Evolutionary conservation across 2,888 invertebrate genomes (phyloP), one percentile per base, ranked within the genome.

Genomic region (Nymphalis polychloros): DNA sequence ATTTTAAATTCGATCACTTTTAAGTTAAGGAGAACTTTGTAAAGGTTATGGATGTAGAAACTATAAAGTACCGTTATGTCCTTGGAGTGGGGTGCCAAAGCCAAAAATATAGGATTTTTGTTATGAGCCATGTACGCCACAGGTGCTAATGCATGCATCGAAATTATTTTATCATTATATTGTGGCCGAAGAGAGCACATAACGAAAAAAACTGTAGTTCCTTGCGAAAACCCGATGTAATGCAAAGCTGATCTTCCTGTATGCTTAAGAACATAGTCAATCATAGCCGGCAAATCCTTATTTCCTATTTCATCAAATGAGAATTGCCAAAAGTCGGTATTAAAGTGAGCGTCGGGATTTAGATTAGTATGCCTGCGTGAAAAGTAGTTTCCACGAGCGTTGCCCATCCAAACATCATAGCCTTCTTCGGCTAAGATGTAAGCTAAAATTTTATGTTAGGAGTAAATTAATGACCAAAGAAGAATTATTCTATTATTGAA

Each of bases 221-320:
- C 92, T 84, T 95, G 95, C 0, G 97, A 97, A 81, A 97, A 97
- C 0, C 97, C 98, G 1, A 96, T 87, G 81, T 97, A 97, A 77
- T 95, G 95, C 0, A 98, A 78, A 63, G 94, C 88, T 0, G 92
- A 74, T 35, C 93, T 89, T 0, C 93, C 93, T 0, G 97, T 96
- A 2, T 75, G 63, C 0, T 81, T 77, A 0, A 95, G 84, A n/a
- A 95, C 92, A 78, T 95, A 94, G 81, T 98, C 96, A 59, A 98
- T 95, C 91, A 95, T 96, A 0, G 96, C 94, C 0, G 98, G 97
- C 48, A 98, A 80, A 84, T 98, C 98, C 73, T 92, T 94, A 67
- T 93, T 85, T 0, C 96, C 97, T 82, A 98, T 97, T 82, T 97
- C 95, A 81, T 98, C 96, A 95, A 96, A 98, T 69, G 96, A 96